Evolutionary conservation across 2,113 vertebrate species (phyloP), one percentile per base, ranked within the genome.

Genomic region (Butastur rufipennis): DNA sequence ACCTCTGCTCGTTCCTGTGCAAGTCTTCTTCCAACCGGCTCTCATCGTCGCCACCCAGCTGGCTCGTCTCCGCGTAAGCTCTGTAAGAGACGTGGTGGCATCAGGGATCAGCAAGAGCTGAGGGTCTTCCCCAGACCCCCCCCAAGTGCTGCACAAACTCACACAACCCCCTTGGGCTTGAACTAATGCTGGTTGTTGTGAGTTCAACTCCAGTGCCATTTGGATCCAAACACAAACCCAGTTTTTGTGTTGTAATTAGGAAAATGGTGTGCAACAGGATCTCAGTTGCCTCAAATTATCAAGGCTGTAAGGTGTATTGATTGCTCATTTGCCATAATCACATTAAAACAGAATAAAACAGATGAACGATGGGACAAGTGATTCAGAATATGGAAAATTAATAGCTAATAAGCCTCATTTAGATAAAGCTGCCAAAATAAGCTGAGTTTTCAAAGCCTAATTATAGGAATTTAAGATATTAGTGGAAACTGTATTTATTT

Each of bases 1-100:
- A 94, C 91, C 98, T 99, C 97, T 99, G 98, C 70, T 99, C 99
- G 0, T 97, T 97, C 13, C 97, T 96, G 59, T 98, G 98, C 97
- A 98, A 92, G 92, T 95, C 95, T 2, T 95, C 97, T 91, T 98
- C 98, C 97, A 98, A 15, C 55, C 52, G 98, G 93, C 92, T 95
- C 95, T 97, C 96, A 2, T 96, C 95, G 4, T 97, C 85, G 3
- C 94, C 62, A 23, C 99, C 98, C 97, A 98, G 94, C 75, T 98
- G 98, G 97, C 97, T 97, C 36, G 98, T 74, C 81, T 99, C 99
- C 10, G 98, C 42, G 16, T 98, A 99, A 2, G 97, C 98, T 94
- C 99, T 99, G 97, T 7, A 75, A 96, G 52, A 97, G 74, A 94
- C 9, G 90, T 0, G 6, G 89, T 0, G 6, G 40, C 26, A 52